These are phyloP conservation scores for Steinernema carpocapsae DNA, from an alignment of 2,888 invertebrate species.

Conservation along the genomic window DNA sequence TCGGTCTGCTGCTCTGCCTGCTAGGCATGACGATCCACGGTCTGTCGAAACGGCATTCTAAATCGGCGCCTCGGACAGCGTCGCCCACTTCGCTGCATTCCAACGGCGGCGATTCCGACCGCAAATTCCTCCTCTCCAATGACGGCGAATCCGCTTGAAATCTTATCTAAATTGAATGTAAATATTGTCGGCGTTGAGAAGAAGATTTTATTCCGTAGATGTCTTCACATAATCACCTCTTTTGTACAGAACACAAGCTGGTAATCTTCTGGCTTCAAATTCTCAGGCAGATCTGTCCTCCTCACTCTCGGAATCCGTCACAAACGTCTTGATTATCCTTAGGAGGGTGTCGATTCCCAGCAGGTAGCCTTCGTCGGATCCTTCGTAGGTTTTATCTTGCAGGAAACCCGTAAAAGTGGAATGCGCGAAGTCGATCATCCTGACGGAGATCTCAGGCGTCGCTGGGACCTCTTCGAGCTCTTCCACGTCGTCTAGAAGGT, in stretches of 20 bases:
- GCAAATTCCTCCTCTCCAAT: background rate
- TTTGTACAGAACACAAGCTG: background rate
- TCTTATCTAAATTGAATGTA: background rate
- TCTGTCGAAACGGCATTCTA: conserved; percentile 37
- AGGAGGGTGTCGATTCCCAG: conserved; percentile 57
- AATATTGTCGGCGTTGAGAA: background rate
- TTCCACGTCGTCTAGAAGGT: background rate
- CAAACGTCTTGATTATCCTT: conserved; percentile 17
- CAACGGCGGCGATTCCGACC: conserved; percentile 10
- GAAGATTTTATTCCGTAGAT: too few species aligned
- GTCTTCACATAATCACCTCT: background rate
- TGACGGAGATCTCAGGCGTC: conserved; percentile 75
- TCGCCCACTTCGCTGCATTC: conserved; percentile 10
- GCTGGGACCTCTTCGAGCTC: background rate
- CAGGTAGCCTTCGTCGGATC: conserved; percentile 63
- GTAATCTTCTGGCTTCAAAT: background rate
- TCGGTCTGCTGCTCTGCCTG: conserved; percentile 85
- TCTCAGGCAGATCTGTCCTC: background rate
- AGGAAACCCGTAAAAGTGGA: conserved; percentile 64
- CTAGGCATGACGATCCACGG: conserved; percentile 77
- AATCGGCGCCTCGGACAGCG: background rate
- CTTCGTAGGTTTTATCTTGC: conserved; percentile 56
- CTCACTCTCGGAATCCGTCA: background rate
- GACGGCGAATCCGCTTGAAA: conserved; percentile 7
- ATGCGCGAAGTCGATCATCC: conserved; percentile 96